Evolutionary conservation across 2,113 vertebrate genomes (phyloP), one percentile per base, ranked within the genome.

Genomic region (Callospermophilus lateralis): DNA sequence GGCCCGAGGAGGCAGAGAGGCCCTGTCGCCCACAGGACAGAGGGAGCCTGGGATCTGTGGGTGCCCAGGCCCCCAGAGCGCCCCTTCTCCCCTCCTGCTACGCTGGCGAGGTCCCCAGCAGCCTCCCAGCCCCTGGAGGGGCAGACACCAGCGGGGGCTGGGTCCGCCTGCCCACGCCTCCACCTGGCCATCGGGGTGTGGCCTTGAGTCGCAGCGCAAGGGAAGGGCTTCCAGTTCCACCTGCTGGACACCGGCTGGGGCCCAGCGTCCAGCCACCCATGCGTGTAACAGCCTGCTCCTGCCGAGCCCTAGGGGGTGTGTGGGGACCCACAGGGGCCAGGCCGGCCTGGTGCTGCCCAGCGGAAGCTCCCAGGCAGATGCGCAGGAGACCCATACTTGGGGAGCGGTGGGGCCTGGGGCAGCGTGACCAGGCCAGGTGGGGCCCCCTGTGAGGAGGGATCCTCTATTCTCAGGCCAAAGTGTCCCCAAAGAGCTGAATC

Each of bases 261-360:
- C 42, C 7, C 7, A 8, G 42, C 42, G 42, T 45, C 42, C 42
- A 45, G 42, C 42, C 42, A 45, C 42, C 8, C 6, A 7, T 1
- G 42, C 8, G 45, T 9, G 45, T 45, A 1, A 45, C 45, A 45
- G 45, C 45, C 45, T 51, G 51, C 4, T 63, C 72, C 6, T 32
- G 70, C 32, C 63, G 34, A 32, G 55, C 74, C 77, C 67, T 2
- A 4, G 37, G 74, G 45, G 53, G 45, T 84, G 24, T 12, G 61
- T 16, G 0, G 63, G 39, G 34, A 34, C 4, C 83, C 0, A 0
- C 4, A 1, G 37, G 3, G 51, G 63, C 8, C 26, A 11, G 63
- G 42, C 53, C 30, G 81, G 19, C 0, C 0, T 4, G 32, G n/a
- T 4, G 4, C 72, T n/a, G 30, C 73, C 90, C 70, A 2, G 26